Base-by-base conservation (phyloP, 2,888 invertebrate species). In the Ophraella communa region DNA sequence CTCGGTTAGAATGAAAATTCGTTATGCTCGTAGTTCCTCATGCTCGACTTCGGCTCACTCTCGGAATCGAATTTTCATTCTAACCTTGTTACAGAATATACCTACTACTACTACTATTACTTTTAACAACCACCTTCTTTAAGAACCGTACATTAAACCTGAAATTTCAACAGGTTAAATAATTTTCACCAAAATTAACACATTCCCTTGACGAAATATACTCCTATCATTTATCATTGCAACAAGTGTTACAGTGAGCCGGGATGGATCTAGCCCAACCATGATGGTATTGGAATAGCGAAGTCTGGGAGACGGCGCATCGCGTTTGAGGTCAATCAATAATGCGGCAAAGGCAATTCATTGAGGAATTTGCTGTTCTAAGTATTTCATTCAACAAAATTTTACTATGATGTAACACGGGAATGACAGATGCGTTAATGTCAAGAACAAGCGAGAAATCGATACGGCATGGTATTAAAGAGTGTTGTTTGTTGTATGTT, bases 301-400 rank as follows among this genome's bases (percentile, higher is more conserved):
- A 14, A 2, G 39, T 39, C 39, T 14, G 17, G 7, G 39, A 27
- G 17, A 8, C 49, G 17, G 8, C 49, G 49, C 49, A 30, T 24
- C 14, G n/a, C 14, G 1, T 14, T 51, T 11, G 27, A 17, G 27
- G 17, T 2, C 24, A 24, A 51, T 51, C 49, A 27, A 51, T 51
- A 51, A 24, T 51, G 49, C 49, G 49, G 27, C 49, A 51, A 27
- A 27, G 18, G 17, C 49, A 8, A 27, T 17, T 27, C 49, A 51
- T 51, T 51, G 27, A 51, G 5, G 27, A 10, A 51, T 17, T 30
- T 24, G 17, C 14, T n/a, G n/a, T 4, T 4, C 49, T 17, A 7
- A 51, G 49, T 14, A 3, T 51, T 51, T 51, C 49, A 51, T 51
- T 51, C 49, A 51, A 51, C 21, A 51, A 51, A 51, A 51, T 30